Percentiles rank a stretch among this genome's conserved stretches.
phyloP scores from a whole-genome alignment of 2,113 vertebrate species.

The Nibea albiflora region DNA sequence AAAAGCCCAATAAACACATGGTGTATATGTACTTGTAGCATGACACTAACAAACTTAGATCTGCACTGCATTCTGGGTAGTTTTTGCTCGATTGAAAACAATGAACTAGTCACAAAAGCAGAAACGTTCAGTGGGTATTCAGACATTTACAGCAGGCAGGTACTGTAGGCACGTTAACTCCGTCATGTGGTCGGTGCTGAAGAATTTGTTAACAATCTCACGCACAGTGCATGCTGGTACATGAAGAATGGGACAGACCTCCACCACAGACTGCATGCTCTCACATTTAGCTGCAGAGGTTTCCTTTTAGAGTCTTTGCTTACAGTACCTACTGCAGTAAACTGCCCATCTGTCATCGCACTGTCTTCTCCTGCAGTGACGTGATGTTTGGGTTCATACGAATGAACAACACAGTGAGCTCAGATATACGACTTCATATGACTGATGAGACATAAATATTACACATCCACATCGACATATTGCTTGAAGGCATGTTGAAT shows the following conservation, averaged over 20 bases:
- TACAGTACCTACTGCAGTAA: background rate
- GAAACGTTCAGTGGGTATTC: no score
- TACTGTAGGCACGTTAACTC: no score
- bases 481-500: background rate
- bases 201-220: background rate
- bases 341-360: background rate
- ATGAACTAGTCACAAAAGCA: no score
- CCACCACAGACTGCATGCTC: background rate
- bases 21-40: no score
- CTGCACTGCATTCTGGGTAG: no score
- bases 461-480: background rate
- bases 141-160: no score
- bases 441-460: conserved; percentile 1
- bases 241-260: background rate
- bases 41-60: no score
- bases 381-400: background rate
- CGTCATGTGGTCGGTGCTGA: background rate
- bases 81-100: no score
- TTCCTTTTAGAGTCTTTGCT: background rate
- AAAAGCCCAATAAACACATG: no score
- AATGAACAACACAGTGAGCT: background rate
- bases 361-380: background rate
- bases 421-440: background rate
- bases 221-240: background rate
- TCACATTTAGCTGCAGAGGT: background rate